Conservation (phyloP, 2,113 vertebrate species). For the Gopherus evgoodei region DNA sequence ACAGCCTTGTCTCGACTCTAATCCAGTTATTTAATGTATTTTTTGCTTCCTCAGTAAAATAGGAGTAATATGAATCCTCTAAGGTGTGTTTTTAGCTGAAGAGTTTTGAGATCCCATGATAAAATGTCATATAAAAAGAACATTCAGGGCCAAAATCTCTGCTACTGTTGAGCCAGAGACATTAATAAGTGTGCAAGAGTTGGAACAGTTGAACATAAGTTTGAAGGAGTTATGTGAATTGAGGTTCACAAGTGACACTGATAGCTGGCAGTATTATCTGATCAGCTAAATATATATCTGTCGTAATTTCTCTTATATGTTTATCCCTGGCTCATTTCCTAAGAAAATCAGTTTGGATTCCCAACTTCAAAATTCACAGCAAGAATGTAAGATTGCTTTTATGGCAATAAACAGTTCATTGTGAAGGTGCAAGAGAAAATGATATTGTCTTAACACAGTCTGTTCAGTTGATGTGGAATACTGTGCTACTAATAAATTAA, state of each 20-base stretch:
- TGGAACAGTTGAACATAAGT: background rate
- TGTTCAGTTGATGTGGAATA: too few species aligned
- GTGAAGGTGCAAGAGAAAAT: background rate
- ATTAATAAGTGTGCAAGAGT: background rate
- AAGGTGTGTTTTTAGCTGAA: too few species aligned
- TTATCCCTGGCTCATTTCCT: background rate
- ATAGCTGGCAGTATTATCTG: accelerated
- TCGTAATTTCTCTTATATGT: background rate
- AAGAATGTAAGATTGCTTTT: background rate
- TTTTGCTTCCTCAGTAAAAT: too few species aligned
- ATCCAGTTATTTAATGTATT: too few species aligned
- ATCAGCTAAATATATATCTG: background rate
- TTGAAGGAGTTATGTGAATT: background rate
- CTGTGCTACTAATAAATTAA: background rate
- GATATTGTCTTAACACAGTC: background rate
- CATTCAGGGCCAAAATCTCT: too few species aligned
- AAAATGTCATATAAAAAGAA: too few species aligned
- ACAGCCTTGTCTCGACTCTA: too few species aligned
- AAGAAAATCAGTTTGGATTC: background rate
- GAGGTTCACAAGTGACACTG: background rate
- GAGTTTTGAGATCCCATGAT: too few species aligned
- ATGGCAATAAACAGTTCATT: background rate
- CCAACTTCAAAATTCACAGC: background rate
- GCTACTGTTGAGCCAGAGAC: too few species aligned
- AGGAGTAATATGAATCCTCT: too few species aligned